Evolutionary conservation across 2,113 vertebrate genomes (phyloP).

Genomic region (Alligator mississippiensis): DNA sequence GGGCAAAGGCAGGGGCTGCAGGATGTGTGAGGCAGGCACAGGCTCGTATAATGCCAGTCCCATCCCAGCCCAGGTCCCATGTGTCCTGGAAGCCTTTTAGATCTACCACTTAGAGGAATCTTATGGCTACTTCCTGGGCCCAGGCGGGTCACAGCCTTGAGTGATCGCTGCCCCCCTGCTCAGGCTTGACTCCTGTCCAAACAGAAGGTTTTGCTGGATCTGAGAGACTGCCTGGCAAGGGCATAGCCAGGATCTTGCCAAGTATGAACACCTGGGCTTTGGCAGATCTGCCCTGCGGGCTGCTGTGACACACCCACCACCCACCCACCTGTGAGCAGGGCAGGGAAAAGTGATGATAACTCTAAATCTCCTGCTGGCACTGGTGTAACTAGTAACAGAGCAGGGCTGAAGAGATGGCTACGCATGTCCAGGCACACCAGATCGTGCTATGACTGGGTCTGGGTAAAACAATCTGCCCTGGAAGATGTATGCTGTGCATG

Average conservation of each 20-base stretch:
- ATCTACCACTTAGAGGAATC: not conserved
- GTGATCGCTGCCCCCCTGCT: no score
- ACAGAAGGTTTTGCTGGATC: not conserved
- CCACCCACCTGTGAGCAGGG: no score
- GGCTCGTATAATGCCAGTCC: no score
- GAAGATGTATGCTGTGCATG: not conserved
- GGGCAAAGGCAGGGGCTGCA: no score
- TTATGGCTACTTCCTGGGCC: not conserved
- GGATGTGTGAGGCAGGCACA: no score
- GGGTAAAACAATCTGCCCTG: no score
- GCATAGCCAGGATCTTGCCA: not conserved
- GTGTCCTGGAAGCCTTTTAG: not conserved
- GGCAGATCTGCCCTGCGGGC: no score
- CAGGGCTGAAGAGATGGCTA: not conserved
- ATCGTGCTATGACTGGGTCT: not conserved
- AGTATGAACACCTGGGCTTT: no score
- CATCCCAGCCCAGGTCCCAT: no score
- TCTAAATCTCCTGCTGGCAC: not conserved
- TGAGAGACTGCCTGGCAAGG: no score
- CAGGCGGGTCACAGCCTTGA: no score
- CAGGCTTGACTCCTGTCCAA: not conserved
- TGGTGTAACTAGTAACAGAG: not conserved
- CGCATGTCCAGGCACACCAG: not conserved
- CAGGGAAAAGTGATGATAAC: not conserved
- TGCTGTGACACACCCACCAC: no score